Percentiles rank a stretch among this genome's conserved stretches.
These are phyloP conservation scores for Lasiommata megera DNA, from an alignment of 2,888 invertebrate species.

Conservation along the genomic window DNA sequence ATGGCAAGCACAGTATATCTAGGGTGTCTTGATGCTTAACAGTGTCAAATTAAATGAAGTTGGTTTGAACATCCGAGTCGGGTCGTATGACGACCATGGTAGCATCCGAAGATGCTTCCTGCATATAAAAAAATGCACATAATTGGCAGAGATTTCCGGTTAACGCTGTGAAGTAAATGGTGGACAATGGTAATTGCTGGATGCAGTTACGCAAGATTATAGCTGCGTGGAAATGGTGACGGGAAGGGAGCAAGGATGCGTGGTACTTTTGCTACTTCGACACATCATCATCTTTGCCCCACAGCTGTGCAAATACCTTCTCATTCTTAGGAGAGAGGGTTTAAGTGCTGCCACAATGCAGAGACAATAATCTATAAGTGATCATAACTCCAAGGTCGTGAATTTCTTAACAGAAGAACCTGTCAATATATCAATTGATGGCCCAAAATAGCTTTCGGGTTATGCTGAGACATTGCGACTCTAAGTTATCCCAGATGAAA, in stretches of 20 bases:
- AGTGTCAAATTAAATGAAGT: not conserved
- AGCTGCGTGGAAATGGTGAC: slow-evolving; percentile 20
- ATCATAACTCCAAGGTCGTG: too few species aligned
- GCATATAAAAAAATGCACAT: slow-evolving; percentile 20
- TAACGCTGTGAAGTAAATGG: slow-evolving; percentile 17
- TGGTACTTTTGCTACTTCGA: not conserved
- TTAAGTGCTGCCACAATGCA: too few species aligned
- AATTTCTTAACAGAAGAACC: too few species aligned
- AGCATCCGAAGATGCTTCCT: slow-evolving; percentile 19
- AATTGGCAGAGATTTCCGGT: slow-evolving; percentile 26
- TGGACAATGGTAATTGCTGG: slow-evolving; percentile 27
- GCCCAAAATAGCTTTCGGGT: too few species aligned
- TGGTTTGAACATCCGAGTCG: not conserved
- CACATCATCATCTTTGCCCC: too few species aligned
- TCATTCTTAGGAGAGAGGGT: too few species aligned
- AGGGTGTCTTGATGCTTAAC: not conserved
- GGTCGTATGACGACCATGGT: slow-evolving; percentile 30
- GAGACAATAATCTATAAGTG: too few species aligned
- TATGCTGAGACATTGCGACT: too few species aligned
- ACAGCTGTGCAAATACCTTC: too few species aligned
- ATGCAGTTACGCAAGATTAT: slow-evolving; percentile 18
- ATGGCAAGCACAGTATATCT: too few species aligned
- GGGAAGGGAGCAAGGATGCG: slow-evolving; percentile 16
- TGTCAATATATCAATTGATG: too few species aligned
- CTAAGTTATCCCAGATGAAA: too few species aligned